Evolutionary conservation across 2,888 invertebrate genomes (phyloP), one percentile per base, ranked within the genome.

Genomic region (Amphipyra tragopoginis): DNA sequence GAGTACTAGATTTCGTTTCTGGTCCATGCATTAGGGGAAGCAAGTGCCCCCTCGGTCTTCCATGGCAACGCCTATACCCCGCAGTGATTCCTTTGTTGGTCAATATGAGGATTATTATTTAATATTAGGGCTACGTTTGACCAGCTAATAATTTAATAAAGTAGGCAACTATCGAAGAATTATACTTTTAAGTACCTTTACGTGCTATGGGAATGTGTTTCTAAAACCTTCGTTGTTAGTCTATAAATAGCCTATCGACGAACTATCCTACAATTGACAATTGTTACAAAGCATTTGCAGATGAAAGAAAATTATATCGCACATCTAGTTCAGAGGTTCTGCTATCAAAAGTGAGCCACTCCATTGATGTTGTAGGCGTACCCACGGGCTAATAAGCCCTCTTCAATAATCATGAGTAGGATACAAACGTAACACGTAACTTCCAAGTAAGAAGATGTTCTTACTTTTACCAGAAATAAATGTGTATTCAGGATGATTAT

Each of bases 11-110:
- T 38, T 52, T 38, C 5, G 7, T 51, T 48, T 44, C 15, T 61
- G 33, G 70, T 54, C 50, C 75, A 62, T 44, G 14, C 42, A 36
- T 59, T 42, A 55, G 70, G 69, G 63, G 61, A 64, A 55, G 43
- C 50, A 48, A 66, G 60, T 55, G 61, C 59, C 77, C n/a, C 65
- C 54, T 40, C 47, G 44, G 9, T 44, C 49, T 54, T 44, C 65
- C 58, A 60, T 75, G 15, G 79, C 75, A 79, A 77, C 74, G 77
- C 69, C 72, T 65, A 80, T 61, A 36, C 62, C 61, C 51, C 40
- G 47, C 59, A 53, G 68, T 36, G 29, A 38, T 33, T 44, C 52
- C 44, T 62, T 65, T 62, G 48, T 44, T 13, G 36, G 54, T 15
- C 45, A 52, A 39, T 49, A 39, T 11, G 49, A 38, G 47, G 38